These are phyloP conservation scores for Podarcis lilfordi DNA, from an alignment of 2,797 vertebrate species.

Conservation along the genomic window DNA sequence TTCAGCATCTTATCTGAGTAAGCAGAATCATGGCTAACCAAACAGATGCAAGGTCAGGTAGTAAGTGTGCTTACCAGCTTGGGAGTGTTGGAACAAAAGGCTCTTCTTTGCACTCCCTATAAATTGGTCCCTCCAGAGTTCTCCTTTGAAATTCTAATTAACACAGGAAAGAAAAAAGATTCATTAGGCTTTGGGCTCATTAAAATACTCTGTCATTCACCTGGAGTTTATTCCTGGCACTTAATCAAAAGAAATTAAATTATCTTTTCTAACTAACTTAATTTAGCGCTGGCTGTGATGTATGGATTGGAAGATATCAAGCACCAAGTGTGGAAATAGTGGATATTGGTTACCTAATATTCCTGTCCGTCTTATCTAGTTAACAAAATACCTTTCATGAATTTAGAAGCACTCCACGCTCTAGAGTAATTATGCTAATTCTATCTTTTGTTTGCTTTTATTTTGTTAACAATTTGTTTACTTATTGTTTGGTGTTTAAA, in stretches of 20 bases:
- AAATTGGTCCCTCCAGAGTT: conserved; percentile 76
- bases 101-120: conserved; percentile 68
- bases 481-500: conserved; percentile 32
- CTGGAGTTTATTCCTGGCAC: conserved; percentile 74
- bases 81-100: conserved; percentile 70
- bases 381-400: conserved; percentile 16
- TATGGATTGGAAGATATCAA: background rate
- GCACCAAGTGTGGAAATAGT: conserved; percentile 14
- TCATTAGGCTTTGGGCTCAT: conserved; percentile 76
- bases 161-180: conserved; percentile 72
- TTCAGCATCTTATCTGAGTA: conserved; percentile 55
- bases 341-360: conserved; percentile 43
- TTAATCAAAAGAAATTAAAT: conserved; percentile 77
- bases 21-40: conserved; percentile 50
- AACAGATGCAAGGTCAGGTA: conserved; percentile 47
- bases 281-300: conserved; percentile 27
- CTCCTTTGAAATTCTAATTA: conserved; percentile 80
- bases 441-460: conserved; percentile 55
- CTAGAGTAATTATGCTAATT: conserved; percentile 1
- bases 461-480: conserved; percentile 24
- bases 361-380: background rate
- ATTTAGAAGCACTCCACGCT: conserved; percentile 19
- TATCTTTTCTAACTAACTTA: conserved; percentile 52
- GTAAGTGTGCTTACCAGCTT: conserved; percentile 45
- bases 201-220: conserved; percentile 75